A percentile compares a stretch with the other conserved stretches of the same genome.
phyloP scores from a whole-genome alignment of 2,888 invertebrate genomes.

The Lycocerus yunnanus region DNA sequence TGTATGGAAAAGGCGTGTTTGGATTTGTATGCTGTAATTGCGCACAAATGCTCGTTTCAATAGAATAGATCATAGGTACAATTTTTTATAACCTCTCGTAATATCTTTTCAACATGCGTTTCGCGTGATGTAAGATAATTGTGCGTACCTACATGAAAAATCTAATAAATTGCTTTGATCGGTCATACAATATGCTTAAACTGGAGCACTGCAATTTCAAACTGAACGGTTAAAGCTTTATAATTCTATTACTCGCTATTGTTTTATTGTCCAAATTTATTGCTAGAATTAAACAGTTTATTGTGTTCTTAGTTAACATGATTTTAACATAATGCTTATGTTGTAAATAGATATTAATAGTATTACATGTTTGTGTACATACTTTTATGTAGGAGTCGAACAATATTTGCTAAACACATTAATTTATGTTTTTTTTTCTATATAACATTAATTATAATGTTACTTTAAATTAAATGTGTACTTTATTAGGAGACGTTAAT shows the following conservation, averaged over 20 bases:
- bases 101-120: neutral
- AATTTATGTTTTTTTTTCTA: neutral
- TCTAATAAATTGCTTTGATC: neutral
- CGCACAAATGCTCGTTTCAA: neutral
- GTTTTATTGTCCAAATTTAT: constrained; percentile 35
- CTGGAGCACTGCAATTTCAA: constrained; percentile 4
- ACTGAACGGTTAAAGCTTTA: neutral
- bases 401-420: neutral
- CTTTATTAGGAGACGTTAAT: neutral
- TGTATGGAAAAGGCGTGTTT: neutral
- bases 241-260: constrained; percentile 29
- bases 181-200: constrained; percentile 16
- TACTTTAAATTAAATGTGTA: neutral
- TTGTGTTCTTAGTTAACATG: constrained; percentile 24
- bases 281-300: constrained; percentile 29
- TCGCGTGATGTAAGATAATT: neutral
- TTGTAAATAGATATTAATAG: neutral
- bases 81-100: constrained; percentile 8
- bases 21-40: neutral
- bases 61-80: neutral
- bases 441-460: neutral
- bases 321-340: constrained; percentile 24
- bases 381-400: neutral
- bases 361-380: neutral
- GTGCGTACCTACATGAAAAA: constrained; percentile 10